These are phyloP conservation scores for Ascaphus truei DNA, from an alignment of 2,113 vertebrate species.

Conservation along the genomic window DNA sequence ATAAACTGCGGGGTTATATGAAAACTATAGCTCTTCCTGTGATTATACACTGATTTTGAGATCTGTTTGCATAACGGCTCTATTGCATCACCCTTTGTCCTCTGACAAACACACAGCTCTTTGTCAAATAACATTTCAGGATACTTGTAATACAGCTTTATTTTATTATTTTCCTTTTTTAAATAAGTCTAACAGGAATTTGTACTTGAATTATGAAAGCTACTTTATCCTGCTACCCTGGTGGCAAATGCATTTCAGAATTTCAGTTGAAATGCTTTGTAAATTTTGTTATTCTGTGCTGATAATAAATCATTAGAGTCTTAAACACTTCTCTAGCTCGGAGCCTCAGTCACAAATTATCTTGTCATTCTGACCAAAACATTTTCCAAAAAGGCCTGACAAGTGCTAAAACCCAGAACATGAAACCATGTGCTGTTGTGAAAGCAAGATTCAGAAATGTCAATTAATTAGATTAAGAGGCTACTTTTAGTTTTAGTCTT, in stretches of 20 bases:
- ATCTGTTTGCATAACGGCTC: not conserved
- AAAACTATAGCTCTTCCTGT: no score
- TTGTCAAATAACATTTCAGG: constrained; percentile 52
- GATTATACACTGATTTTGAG: not conserved
- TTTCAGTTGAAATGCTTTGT: constrained; percentile 75
- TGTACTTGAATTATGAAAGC: constrained; percentile 42
- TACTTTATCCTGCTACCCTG: constrained; percentile 52
- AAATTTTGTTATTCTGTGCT: constrained; percentile 84
- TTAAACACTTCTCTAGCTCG: constrained; percentile 79
- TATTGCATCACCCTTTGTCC: constrained; percentile 18
- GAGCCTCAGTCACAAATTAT: constrained; percentile 83
- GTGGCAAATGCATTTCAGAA: constrained; percentile 71
- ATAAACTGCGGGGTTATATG: no score
- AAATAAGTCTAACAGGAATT: constrained; percentile 48
- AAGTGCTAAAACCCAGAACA: constrained; percentile 85
- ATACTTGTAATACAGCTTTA: constrained; percentile 59
- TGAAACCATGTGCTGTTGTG: constrained; percentile 86
- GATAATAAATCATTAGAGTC: constrained; percentile 86
- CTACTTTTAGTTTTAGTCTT: constrained; percentile 78
- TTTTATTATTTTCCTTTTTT: constrained; percentile 48
- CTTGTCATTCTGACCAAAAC: constrained; percentile 84
- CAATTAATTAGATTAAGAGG: constrained; percentile 86
- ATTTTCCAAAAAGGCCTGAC: constrained; percentile 83
- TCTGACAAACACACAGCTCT: constrained; percentile 32
- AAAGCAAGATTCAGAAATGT: constrained; percentile 83